These are phyloP conservation scores for Panthera tigris DNA, from an alignment of 2,113 vertebrate species.

Conservation along the genomic window DNA sequence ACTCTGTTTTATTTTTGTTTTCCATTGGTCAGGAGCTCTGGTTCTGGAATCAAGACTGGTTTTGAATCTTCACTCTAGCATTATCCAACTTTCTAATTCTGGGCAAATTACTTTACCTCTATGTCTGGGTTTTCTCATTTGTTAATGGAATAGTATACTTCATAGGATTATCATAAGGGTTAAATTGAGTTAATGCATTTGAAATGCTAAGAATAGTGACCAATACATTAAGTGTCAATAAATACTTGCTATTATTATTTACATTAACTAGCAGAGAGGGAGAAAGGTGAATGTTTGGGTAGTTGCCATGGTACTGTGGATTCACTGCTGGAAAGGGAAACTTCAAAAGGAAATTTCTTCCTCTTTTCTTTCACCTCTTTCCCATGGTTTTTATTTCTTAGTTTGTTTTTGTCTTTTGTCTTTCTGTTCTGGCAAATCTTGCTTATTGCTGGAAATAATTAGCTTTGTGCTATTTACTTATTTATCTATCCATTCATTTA, in stretches of 20 bases:
- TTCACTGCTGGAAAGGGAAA: background rate
- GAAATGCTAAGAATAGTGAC: background rate
- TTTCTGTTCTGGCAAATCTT: background rate
- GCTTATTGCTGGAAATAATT: background rate
- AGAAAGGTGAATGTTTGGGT: background rate
- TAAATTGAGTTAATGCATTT: background rate
- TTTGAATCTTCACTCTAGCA: background rate
- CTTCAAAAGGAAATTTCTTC: background rate
- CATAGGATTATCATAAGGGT: background rate
- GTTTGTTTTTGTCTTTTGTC: background rate
- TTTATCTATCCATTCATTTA: background rate
- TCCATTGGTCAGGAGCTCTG: background rate
- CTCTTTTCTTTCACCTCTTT: background rate
- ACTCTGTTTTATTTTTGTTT: background rate
- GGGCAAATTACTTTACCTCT: background rate
- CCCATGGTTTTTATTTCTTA: background rate
- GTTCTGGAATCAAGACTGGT: background rate
- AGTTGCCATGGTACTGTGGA: background rate
- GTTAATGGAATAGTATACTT: background rate
- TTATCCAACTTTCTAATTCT: background rate
- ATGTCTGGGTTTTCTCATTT: background rate
- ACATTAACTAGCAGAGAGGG: background rate
- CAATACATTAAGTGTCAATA: background rate
- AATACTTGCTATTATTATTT: background rate
- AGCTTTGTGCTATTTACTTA: background rate